These are phyloP conservation scores for Portunus trituberculatus DNA, from an alignment of 1,140 invertebrate genomes.

Conservation along the genomic window DNA sequence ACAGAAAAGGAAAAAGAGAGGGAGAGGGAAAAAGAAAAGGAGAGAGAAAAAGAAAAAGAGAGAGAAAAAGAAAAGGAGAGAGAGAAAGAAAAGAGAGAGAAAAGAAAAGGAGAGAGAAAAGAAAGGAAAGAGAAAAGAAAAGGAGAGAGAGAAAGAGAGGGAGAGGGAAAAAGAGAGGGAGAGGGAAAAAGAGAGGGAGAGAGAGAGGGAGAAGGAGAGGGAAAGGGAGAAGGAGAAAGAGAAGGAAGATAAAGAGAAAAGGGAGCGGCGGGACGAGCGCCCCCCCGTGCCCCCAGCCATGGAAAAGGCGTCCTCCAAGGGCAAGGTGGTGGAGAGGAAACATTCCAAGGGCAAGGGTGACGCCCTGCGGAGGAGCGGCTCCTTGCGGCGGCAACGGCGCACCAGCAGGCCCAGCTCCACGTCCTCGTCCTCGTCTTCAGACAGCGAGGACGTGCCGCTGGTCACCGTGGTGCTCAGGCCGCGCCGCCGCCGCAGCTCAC, in stretches of 20 bases:
- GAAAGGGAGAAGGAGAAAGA: slow-evolving; percentile 45
- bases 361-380: slow-evolving; percentile 72
- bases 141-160: slow-evolving; percentile 41
- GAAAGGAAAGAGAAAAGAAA: slow-evolving; percentile 48
- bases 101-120: slow-evolving; percentile 21
- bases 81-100: slow-evolving; percentile 18
- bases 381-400: slow-evolving; percentile 67
- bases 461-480: slow-evolving; percentile 62
- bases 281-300: slow-evolving; percentile 69
- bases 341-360: slow-evolving; percentile 77
- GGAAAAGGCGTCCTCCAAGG: slow-evolving; percentile 73
- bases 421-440: slow-evolving; percentile 70
- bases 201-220: slow-evolving; percentile 28
- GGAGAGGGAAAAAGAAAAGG: slow-evolving; percentile 33
- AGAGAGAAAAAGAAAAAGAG: neutral
- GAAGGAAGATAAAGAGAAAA: slow-evolving; percentile 42
- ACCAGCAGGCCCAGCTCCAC: slow-evolving; percentile 70
- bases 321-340: slow-evolving; percentile 73
- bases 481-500: slow-evolving; percentile 53
- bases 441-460: slow-evolving; percentile 68
- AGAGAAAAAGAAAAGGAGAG: slow-evolving; percentile 41
- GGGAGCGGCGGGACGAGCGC: slow-evolving; percentile 46
- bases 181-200: slow-evolving; percentile 40
- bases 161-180: neutral
- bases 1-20: slow-evolving; percentile 53